A percentile compares a stretch with the other conserved stretches of the same genome.
Evolutionary conservation across 2,888 invertebrate genomes (phyloP).

Genomic region (Cremastinae sp.): DNA sequence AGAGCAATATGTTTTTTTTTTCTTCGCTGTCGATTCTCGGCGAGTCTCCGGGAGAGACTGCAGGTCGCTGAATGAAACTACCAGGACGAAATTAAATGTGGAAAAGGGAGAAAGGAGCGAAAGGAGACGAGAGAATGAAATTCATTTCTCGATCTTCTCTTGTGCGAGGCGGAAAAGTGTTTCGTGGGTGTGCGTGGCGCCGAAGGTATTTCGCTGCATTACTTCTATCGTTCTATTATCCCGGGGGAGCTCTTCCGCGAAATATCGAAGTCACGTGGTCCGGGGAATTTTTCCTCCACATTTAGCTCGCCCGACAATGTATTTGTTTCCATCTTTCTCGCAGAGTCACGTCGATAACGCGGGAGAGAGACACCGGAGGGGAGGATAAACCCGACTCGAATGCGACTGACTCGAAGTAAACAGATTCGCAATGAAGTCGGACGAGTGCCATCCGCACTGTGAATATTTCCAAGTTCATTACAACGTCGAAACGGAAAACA

Average conservation of each 20-base stretch:
- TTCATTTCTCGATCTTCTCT: constrained; percentile 52
- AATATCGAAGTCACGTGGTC: constrained; percentile 39
- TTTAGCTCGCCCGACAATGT: background rate
- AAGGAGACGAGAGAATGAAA: constrained; percentile 31
- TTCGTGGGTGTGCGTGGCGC: constrained; percentile 16
- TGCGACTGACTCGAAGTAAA: constrained; percentile 32
- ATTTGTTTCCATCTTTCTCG: constrained; percentile 13
- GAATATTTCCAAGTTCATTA: constrained; percentile 3
- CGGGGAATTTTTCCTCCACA: constrained; percentile 7
- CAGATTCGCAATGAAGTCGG: constrained; percentile 27
- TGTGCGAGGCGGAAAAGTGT: background rate
- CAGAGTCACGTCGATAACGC: constrained; percentile 15
- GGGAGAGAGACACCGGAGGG: constrained; percentile 17
- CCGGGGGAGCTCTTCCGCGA: constrained; percentile 34
- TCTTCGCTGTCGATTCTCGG: constrained; percentile 19
- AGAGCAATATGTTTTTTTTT: constrained; percentile 50
- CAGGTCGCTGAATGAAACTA: constrained; percentile 27
- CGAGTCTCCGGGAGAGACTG: constrained; percentile 10
- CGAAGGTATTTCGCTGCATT: constrained; percentile 41
- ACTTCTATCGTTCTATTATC: constrained; percentile 50
- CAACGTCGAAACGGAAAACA: background rate
- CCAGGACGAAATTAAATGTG: constrained; percentile 44
- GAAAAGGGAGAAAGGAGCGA: constrained; percentile 8
- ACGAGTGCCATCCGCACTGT: constrained; percentile 11
- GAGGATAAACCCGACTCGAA: constrained; percentile 24